These are phyloP conservation scores for Herpailurus yagouaroundi DNA, from an alignment of 2,113 vertebrate genomes.

Conservation along the genomic window DNA sequence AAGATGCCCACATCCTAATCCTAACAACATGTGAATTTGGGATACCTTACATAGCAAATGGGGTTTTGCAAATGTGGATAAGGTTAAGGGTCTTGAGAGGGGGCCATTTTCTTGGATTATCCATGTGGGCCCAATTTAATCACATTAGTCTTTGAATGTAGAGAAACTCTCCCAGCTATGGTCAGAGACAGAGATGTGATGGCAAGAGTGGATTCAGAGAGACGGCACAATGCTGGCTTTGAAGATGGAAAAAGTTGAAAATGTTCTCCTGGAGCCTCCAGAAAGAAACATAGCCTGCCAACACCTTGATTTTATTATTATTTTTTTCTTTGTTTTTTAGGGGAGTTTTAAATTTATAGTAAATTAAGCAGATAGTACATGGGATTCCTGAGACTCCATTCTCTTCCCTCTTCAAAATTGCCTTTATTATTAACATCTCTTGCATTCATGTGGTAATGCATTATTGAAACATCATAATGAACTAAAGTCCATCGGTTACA, in stretches of 20 bases:
- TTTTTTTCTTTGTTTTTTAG: not conserved
- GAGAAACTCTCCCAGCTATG: not conserved
- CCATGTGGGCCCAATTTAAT: not conserved
- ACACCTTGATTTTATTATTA: not conserved
- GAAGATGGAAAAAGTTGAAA: not conserved
- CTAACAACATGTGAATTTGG: not conserved
- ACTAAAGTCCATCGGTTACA: not conserved
- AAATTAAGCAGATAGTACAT: not conserved
- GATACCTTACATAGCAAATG: not conserved
- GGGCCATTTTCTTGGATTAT: not conserved
- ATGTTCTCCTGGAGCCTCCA: not conserved
- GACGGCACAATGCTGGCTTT: not conserved
- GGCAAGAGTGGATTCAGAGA: not conserved
- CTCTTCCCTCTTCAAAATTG: not conserved
- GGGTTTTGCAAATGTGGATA: not conserved
- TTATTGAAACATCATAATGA: not conserved
- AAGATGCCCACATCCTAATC: not conserved
- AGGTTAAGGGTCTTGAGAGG: not conserved
- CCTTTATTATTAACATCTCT: not conserved
- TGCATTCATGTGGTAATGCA: not conserved
- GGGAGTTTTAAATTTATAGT: not conserved
- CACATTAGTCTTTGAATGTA: not conserved
- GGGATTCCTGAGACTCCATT: not conserved
- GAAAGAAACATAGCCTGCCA: not conserved
- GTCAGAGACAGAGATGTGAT: not conserved